Conservation (phyloP, 1,140 invertebrate genomes). For the Paraescarpia echinospica region DNA sequence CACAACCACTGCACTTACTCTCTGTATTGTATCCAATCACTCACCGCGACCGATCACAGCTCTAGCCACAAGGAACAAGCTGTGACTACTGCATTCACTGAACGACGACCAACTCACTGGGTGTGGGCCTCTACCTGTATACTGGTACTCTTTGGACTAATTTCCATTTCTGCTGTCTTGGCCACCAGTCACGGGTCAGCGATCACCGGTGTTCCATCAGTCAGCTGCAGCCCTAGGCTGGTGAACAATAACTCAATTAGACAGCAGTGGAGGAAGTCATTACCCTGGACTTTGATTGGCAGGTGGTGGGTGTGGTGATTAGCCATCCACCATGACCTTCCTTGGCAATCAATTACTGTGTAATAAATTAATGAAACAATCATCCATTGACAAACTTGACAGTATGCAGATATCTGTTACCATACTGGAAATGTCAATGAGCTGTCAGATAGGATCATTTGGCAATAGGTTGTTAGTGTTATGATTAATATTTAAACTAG, state of each 20-base stretch:
- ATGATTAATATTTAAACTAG: neutral
- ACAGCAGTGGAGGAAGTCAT: neutral
- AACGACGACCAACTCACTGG: neutral
- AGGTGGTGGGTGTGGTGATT: neutral
- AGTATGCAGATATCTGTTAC: neutral
- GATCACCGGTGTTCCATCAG: neutral
- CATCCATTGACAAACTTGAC: neutral
- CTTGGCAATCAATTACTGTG: neutral
- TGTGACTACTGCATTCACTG: neutral
- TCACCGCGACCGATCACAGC: neutral
- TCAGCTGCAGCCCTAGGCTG: neutral
- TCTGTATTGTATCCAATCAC: neutral
- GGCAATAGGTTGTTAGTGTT: neutral
- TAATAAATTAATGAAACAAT: constrained; percentile 2
- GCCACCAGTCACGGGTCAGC: neutral
- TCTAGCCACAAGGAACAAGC: neutral
- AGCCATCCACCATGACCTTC: neutral
- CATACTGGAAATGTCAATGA: neutral
- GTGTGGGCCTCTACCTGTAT: neutral
- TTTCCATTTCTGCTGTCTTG: neutral
- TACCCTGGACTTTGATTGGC: neutral
- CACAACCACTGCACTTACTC: neutral
- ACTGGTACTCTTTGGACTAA: neutral
- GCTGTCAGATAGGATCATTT: neutral
- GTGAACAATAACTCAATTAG: neutral